phyloP scores from a whole-genome alignment of 2,113 vertebrate genomes.

The Rhabdomys dilectus region DNA sequence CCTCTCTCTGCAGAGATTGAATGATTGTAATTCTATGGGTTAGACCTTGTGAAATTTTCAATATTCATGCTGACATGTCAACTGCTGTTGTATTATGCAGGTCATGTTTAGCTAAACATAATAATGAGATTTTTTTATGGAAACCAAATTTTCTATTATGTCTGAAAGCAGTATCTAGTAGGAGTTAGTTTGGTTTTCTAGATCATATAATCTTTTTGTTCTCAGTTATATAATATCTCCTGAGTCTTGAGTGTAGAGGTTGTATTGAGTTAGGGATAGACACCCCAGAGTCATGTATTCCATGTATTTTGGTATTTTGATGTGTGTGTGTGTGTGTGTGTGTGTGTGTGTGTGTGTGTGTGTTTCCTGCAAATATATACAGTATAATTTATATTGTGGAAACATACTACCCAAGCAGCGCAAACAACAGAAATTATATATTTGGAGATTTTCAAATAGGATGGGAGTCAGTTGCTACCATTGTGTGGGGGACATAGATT shows the following conservation, averaged over 20 bases:
- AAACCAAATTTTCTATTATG: background rate
- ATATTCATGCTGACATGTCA: background rate
- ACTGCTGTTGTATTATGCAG: background rate
- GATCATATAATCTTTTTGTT: background rate
- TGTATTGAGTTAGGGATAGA: background rate
- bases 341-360: background rate
- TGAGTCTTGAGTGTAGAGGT: background rate
- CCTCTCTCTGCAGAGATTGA: background rate
- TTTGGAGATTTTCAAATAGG: background rate
- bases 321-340: background rate
- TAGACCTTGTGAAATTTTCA: background rate
- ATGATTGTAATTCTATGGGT: background rate
- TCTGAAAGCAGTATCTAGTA: background rate
- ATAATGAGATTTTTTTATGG: background rate
- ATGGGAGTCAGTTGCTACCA: background rate
- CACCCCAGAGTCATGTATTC: background rate
- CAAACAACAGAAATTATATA: background rate
- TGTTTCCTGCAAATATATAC: background rate
- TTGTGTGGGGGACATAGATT: background rate
- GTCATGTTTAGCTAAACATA: background rate
- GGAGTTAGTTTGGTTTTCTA: background rate
- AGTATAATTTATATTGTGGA: background rate
- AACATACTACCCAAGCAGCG: too few species aligned
- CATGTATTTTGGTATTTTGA: too few species aligned
- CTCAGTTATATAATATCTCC: background rate